Evolutionary conservation across 2,888 invertebrate genomes (phyloP).

Genomic region (Tricholauxania praeusta): DNA sequence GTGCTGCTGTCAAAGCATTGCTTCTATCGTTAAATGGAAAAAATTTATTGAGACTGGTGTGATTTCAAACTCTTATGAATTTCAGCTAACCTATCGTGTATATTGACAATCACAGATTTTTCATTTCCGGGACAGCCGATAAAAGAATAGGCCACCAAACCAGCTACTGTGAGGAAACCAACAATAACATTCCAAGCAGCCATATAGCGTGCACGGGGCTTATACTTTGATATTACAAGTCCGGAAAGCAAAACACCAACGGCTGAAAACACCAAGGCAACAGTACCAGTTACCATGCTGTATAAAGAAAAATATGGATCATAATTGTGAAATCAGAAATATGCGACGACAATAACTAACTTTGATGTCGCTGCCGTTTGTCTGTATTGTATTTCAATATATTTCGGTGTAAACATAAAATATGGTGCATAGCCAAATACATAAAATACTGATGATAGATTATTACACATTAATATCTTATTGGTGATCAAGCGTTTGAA

Average conservation of each 20-base stretch:
- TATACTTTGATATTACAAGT: constrained; percentile 75
- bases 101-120: constrained; percentile 66
- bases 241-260: constrained; percentile 78
- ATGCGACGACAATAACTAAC: constrained; percentile 47
- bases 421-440: constrained; percentile 80
- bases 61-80: background rate
- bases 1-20: constrained; percentile 42
- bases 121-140: constrained; percentile 76
- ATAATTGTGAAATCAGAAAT: background rate
- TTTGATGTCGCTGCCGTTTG: constrained; percentile 80
- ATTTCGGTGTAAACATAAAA: constrained; percentile 86
- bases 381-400: constrained; percentile 84
- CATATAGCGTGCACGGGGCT: constrained; percentile 75
- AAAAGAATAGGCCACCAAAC: constrained; percentile 75
- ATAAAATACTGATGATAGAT: constrained; percentile 80
- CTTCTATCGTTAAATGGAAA: background rate
- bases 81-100: constrained; percentile 56
- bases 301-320: background rate
- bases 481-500: constrained; percentile 76
- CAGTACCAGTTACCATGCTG: constrained; percentile 79
- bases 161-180: constrained; percentile 74
- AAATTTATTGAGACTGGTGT: no score
- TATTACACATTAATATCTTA: constrained; percentile 78
- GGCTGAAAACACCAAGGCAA: constrained; percentile 77
- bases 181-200: constrained; percentile 79